A percentile compares a stretch with the other conserved stretches of the same genome.
These are phyloP conservation scores for Ochotona princeps DNA, from an alignment of 2,113 vertebrate species.

Conservation along the genomic window DNA sequence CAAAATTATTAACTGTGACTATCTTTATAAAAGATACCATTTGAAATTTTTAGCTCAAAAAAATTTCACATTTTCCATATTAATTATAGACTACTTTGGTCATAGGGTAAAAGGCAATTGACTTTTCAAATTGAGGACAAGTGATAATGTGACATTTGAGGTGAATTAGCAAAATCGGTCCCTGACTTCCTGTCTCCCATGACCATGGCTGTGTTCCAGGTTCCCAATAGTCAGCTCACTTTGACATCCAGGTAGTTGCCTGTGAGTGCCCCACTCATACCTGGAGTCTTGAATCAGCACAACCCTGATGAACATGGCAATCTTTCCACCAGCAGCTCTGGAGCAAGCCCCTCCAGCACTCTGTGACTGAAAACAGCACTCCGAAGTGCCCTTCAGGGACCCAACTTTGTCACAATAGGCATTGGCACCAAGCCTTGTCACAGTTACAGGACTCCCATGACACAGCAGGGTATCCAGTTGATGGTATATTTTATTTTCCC, in stretches of 20 bases:
- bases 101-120: not conserved
- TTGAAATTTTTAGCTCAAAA: not conserved
- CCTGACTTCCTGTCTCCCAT: not conserved
- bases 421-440: not conserved
- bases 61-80: conserved; percentile 21
- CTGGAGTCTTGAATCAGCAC: not conserved
- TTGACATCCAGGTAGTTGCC: not conserved
- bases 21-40: not conserved
- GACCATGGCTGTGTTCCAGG: not conserved
- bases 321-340: not conserved
- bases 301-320: not conserved
- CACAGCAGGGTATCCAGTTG: not conserved
- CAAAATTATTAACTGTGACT: not conserved
- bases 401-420: not conserved
- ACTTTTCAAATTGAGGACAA: conserved; percentile 1
- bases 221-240: not conserved
- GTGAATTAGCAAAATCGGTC: not conserved
- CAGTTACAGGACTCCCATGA: not conserved
- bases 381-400: not conserved
- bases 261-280: not conserved
- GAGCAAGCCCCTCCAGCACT: not conserved
- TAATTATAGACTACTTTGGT: not conserved
- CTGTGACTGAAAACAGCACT: not conserved
- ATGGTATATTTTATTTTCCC: not conserved
- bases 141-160: not conserved